phyloP scores from a whole-genome alignment of 1,140 invertebrate genomes.

The Cydia pomonella region DNA sequence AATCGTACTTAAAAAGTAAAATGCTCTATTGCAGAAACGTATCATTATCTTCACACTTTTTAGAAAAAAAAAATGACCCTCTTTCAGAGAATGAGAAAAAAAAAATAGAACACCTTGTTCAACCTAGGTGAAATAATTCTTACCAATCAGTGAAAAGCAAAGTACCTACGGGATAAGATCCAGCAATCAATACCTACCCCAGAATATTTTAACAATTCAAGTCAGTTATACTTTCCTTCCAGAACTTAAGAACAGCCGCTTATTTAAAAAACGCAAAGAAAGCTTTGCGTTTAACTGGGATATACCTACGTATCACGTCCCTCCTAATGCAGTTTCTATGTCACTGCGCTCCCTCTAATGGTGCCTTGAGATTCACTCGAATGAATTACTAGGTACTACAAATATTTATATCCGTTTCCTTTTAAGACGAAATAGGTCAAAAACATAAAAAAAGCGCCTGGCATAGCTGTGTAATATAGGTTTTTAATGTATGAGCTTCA shows the following conservation, averaged over 20 bases:
- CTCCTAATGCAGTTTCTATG: constrained; percentile 16
- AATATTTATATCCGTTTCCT: constrained; percentile 8
- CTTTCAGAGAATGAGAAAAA: no score
- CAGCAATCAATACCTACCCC: no score
- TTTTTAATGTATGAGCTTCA: not conserved
- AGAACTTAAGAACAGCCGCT: not conserved
- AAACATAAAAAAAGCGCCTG: not conserved
- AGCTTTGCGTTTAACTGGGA: not conserved
- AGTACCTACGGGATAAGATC: no score
- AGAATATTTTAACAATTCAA: not conserved
- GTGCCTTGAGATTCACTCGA: constrained; percentile 3
- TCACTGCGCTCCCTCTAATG: constrained; percentile 7
- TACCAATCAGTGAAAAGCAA: no score
- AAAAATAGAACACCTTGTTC: no score
- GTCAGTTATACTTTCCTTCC: not conserved
- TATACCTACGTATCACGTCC: not conserved
- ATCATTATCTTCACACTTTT: no score
- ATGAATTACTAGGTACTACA: constrained; percentile 11
- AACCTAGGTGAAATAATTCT: no score
- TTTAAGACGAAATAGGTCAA: not conserved
- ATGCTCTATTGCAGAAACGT: no score
- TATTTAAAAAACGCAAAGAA: no score
- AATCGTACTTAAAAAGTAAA: no score
- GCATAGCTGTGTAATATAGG: not conserved
- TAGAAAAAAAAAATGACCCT: no score